Percentiles rank a stretch among this genome's conserved stretches.
Conservation (phyloP, 2,113 vertebrate genomes). For the Xiphophorus hellerii region DNA sequence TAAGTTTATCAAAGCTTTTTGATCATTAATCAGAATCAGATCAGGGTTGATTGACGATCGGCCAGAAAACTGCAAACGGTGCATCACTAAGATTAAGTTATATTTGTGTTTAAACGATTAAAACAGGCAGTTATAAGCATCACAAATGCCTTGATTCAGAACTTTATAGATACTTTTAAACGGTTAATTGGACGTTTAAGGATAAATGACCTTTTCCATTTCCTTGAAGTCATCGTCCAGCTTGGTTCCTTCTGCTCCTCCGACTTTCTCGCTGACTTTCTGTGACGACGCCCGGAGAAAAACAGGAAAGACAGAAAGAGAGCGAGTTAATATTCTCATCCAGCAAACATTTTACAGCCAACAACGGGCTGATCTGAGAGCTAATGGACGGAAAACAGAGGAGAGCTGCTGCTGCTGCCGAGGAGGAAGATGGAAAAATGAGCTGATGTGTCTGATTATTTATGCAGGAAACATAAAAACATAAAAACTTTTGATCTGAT, state of each 20-base stretch:
- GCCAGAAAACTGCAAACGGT: too few species aligned
- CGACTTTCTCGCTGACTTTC: slow-evolving; percentile 97
- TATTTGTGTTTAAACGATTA: too few species aligned
- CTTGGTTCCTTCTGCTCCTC: slow-evolving; percentile 94
- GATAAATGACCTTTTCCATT: slow-evolving; percentile 89
- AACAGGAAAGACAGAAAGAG: neutral
- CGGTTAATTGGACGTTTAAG: too few species aligned
- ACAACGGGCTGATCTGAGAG: neutral
- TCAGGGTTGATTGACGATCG: too few species aligned
- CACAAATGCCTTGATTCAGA: too few species aligned
- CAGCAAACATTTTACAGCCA: neutral
- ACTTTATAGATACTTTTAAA: too few species aligned
- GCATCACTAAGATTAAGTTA: too few species aligned
- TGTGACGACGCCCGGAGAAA: slow-evolving; percentile 52
- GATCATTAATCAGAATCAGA: too few species aligned
- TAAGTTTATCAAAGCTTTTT: too few species aligned
- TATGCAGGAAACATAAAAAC: neutral
- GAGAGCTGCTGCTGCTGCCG: neutral
- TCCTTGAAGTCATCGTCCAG: slow-evolving; percentile 96
- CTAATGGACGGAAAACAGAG: neutral
- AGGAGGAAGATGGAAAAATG: neutral
- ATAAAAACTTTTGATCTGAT: neutral
- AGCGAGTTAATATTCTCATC: neutral
- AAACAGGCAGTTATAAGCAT: too few species aligned
- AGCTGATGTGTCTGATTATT: neutral